phyloP scores from a whole-genome alignment of 2,113 vertebrate species.

The Periophthalmodon schlosseri region DNA sequence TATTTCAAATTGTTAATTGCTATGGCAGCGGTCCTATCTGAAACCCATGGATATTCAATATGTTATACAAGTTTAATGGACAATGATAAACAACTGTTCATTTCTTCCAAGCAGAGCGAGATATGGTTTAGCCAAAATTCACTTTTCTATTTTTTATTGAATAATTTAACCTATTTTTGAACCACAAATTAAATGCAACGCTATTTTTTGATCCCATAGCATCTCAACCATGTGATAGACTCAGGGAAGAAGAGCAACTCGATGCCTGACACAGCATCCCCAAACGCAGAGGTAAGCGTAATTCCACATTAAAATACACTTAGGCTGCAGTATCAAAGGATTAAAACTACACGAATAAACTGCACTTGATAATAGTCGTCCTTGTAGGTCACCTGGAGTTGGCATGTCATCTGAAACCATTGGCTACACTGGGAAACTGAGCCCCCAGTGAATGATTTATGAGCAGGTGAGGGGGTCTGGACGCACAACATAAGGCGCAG shows the following conservation, averaged over 20 bases:
- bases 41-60: not conserved
- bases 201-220: not conserved
- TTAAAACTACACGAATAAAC: conserved; percentile 39
- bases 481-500: conserved; percentile 20
- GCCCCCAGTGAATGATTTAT: conserved; percentile 66
- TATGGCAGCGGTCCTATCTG: no score
- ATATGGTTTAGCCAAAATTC: no score
- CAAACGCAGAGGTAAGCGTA: conserved; percentile 38
- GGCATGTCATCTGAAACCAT: conserved; percentile 54
- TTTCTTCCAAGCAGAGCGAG: no score
- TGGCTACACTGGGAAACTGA: conserved; percentile 43
- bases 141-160: no score
- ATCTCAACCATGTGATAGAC: conserved; percentile 3
- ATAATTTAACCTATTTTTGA: not conserved
- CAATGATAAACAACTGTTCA: not conserved
- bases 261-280: conserved; percentile 27
- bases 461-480: conserved; percentile 32
- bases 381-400: conserved; percentile 47
- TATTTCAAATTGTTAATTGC: no score
- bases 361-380: conserved; percentile 17
- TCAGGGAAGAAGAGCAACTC: conserved; percentile 29
- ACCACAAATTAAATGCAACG: not conserved
- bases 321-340: conserved; percentile 10
- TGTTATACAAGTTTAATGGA: not conserved
- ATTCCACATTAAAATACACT: conserved; percentile 44